Evolutionary conservation across 2,797 vertebrate species (phyloP).

Genomic region (Sternarchorhynchus goeldii): DNA sequence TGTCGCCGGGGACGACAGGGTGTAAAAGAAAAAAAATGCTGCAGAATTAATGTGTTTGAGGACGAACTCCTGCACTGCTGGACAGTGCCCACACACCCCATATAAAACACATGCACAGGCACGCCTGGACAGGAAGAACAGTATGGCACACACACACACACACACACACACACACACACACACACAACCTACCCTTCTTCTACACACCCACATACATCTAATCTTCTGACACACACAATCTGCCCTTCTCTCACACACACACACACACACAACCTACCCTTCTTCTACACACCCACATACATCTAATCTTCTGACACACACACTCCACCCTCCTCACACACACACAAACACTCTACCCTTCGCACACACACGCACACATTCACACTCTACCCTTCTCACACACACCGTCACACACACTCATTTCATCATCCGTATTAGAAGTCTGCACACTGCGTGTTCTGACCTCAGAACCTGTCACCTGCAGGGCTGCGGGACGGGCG

Average conservation of each 20-base stretch:
- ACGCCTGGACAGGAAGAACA: too few species aligned
- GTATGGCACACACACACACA: neutral
- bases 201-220: neutral
- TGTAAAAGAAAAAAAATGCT: conserved; percentile 58
- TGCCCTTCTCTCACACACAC: neutral
- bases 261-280: neutral
- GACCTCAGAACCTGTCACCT: neutral
- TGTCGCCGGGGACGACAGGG: conserved; percentile 63
- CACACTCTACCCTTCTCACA: neutral
- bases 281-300: neutral
- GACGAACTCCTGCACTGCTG: conserved; percentile 5
- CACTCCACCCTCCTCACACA: neutral
- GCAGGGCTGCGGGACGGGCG: neutral
- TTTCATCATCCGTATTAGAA: neutral
- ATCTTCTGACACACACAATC: too few species aligned
- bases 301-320: neutral
- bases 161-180: neutral
- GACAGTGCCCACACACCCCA: neutral
- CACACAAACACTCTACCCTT: neutral
- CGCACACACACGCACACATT: neutral
- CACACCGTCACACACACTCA: neutral
- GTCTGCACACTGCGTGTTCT: neutral
- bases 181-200: neutral
- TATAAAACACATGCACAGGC: conserved; percentile 14
- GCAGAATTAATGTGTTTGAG: conserved; percentile 40